A percentile compares a stretch with the other conserved stretches of the same genome.
phyloP scores from a whole-genome alignment of 2,113 vertebrate species.

The Datnioides undecimradiatus region DNA sequence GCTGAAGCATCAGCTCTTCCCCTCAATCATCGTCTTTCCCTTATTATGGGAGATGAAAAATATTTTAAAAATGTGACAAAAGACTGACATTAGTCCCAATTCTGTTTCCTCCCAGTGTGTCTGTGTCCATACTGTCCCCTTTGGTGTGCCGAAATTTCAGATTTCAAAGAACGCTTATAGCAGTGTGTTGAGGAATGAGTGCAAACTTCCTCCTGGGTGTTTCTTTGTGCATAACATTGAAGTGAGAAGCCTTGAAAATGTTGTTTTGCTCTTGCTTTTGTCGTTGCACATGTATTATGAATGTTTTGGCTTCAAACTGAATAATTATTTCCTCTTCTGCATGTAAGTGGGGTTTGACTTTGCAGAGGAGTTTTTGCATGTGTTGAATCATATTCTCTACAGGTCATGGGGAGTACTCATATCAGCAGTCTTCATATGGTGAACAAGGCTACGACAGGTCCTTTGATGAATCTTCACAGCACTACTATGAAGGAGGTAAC shows the following conservation, averaged over 20 bases:
- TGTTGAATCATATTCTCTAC: conserved; percentile 53
- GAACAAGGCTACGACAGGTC: conserved; percentile 95
- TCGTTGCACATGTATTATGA: conserved; percentile 15
- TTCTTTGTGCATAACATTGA: conserved; percentile 20
- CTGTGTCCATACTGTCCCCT: conserved; percentile 74
- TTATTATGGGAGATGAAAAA: conserved; percentile 37
- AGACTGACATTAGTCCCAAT: conserved; percentile 37
- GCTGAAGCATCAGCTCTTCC: conserved; percentile 36
- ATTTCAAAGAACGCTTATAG: conserved; percentile 53
- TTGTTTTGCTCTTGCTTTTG: conserved; percentile 31
- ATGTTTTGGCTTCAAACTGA: neutral
- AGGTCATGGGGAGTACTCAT: conserved; percentile 94
- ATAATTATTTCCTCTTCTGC: conserved; percentile 1
- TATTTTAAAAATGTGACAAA: neutral
- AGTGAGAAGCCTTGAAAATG: conserved; percentile 30
- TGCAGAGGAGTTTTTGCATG: conserved; percentile 39
- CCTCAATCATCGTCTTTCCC: conserved; percentile 15
- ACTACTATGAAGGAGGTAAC: conserved; percentile 97
- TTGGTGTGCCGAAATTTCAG: conserved; percentile 81
- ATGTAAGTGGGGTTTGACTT: conserved; percentile 10
- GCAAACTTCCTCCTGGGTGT: conserved; percentile 16
- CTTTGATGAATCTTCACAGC: conserved; percentile 94
- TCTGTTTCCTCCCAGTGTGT: conserved; percentile 53
- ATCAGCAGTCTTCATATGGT: conserved; percentile 92
- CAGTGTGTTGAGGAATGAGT: conserved; percentile 28